A percentile compares a stretch with the other conserved stretches of the same genome.
Conservation (phyloP, 2,797 vertebrate species). For the Zenarchopterus dispar region DNA sequence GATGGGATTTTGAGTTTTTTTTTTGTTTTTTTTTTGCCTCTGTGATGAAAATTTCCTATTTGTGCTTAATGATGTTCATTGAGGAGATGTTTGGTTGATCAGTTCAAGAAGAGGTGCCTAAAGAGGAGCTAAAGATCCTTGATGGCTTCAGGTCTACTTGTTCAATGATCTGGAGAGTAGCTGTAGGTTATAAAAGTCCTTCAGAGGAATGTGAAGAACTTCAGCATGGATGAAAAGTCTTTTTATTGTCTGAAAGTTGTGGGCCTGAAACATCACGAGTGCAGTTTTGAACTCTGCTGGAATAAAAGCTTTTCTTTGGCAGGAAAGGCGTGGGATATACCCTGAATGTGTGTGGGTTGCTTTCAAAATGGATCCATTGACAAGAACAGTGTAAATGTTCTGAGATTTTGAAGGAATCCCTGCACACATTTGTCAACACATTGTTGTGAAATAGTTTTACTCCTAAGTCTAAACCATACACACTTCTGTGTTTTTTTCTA, state of each 20-base stretch:
- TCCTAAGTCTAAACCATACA: no score
- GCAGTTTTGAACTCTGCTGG: neutral
- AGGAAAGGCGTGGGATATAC: neutral
- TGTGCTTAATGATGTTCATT: slow-evolving; percentile 7
- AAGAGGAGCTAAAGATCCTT: neutral
- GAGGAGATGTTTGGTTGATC: neutral
- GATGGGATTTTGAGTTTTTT: neutral
- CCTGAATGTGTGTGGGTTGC: neutral
- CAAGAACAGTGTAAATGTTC: no score
- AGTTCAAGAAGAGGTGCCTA: neutral
- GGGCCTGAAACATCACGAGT: neutral
- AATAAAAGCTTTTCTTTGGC: neutral
- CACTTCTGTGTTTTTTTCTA: no score
- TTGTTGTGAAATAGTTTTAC: no score
- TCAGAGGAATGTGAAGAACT: neutral
- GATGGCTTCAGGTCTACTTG: neutral
- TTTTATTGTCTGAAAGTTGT: neutral
- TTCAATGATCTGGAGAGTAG: no score
- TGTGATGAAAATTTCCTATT: slow-evolving; percentile 39
- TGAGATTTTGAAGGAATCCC: no score
- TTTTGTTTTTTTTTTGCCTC: slow-evolving; percentile 12
- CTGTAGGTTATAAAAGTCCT: neutral
- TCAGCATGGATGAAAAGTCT: no score
- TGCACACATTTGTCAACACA: no score
- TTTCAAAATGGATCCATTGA: no score